Conservation (phyloP, 2,888 invertebrate genomes). For the Thelaira solivaga region DNA sequence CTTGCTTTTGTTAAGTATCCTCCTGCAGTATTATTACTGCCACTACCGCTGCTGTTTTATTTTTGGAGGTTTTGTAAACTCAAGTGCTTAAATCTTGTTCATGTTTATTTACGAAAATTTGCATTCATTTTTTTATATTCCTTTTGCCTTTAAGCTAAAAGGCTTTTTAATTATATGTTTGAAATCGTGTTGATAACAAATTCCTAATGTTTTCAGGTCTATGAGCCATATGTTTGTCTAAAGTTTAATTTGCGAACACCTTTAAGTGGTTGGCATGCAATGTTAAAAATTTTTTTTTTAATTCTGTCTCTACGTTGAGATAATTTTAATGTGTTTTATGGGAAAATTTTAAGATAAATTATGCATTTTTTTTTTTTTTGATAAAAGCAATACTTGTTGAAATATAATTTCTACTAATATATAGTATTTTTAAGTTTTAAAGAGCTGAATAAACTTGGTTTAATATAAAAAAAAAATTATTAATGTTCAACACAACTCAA, state of each 20-base stretch:
- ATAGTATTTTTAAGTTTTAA: too few relatives aligned
- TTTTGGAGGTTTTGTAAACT: constrained; percentile 10
- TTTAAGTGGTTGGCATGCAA: constrained; percentile 5
- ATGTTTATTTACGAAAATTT: constrained; percentile 50
- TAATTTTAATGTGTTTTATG: too few relatives aligned
- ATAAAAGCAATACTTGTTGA: too few relatives aligned
- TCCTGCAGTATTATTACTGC: background rate
- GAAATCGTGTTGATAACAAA: constrained; percentile 35
- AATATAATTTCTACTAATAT: too few relatives aligned
- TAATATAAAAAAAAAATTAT: too few relatives aligned
- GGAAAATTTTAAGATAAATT: background rate
- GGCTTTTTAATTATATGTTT: constrained; percentile 17
- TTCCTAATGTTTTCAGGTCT: constrained; percentile 27
- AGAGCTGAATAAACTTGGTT: too few relatives aligned
- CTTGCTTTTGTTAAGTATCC: background rate
- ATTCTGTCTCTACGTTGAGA: background rate
- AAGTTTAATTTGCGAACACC: constrained; percentile 13
- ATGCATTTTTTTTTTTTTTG: too few relatives aligned
- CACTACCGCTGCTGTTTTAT: constrained; percentile 12
- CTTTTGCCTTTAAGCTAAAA: constrained; percentile 20
- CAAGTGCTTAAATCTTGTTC: constrained; percentile 46
- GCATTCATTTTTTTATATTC: constrained; percentile 30
- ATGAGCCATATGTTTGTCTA: background rate
- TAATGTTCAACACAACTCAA: too few relatives aligned
- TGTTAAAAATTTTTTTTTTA: background rate